Base-by-base conservation (phyloP, 2,113 vertebrate genomes). In the Paradisaea rubra region DNA sequence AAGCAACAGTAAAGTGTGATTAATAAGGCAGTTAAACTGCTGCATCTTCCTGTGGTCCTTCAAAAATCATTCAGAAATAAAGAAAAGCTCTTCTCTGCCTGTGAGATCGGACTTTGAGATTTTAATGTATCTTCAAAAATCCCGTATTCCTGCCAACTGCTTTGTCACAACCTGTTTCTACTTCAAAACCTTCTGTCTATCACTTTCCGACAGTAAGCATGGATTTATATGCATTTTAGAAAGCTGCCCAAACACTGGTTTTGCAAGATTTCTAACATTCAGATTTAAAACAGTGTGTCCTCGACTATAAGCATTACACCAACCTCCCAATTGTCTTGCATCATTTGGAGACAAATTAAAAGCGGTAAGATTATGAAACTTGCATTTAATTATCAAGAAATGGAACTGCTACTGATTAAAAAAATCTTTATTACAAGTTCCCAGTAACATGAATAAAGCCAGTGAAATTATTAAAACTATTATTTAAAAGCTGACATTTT, bases 311-410 rank as follows among this genome's bases (percentile, higher is more conserved):
- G 88, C 91, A 68, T 79, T 41, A 60, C 66, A 95, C 60, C 95
- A 97, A 90, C 80, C 74, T 91, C 95, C 50, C 76, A 66, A 63
- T 49, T 95, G 80, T 96, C 86, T 92, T 25, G 18, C 83, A 85
- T 93, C 84, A 83, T 92, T 91, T 18, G 3, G 89, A 84, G 39
- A 96, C 94, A 97, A 95, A 97, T 94, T 80, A 94, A 80, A 97
- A 96, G 70, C 35, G 30, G 69, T 92, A 95, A 90, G 95, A 96
- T 94, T 89, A 96, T 69, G 50, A 97, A 97, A 96, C 84, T 89
- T 93, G 72, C 66, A 88, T 87, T 97, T 96, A 95, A 96, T 97
- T 96, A 96, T 94, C 78, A 96, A 94, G 89, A 96, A 97, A 97
- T 81, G 73, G 73, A 91, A 95, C 83, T 71, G 85, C 44, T 92